Base-by-base conservation (phyloP, 2,113 vertebrate species). In the Macquaria ambigua region DNA sequence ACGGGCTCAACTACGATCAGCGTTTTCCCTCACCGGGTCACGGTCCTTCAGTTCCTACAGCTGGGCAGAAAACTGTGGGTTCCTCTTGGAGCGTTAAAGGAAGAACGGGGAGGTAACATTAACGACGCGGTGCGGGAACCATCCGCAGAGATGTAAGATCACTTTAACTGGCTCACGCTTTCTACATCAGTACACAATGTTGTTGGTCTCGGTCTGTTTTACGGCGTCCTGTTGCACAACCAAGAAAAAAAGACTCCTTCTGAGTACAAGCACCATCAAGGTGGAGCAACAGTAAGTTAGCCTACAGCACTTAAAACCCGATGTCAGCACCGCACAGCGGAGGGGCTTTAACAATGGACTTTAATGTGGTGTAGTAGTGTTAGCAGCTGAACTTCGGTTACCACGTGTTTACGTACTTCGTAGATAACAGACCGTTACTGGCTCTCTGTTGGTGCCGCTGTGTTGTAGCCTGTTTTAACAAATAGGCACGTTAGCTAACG, bases 1-100 rank as follows among this genome's bases (percentile, higher is more conserved):
- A 21, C 20, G 73, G 28, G 53, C 74, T 46, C 14, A 12, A 5
- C 72, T 15, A 4, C 79, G 52, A 63, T 86, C 70, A 73, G 89
- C 77, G 58, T 53, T 83, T 87, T 62, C 55, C 23, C 46, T 28
- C 37, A 31, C 67, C 46, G 28, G 66, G 34, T 55, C 82, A 83
- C 64, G 59, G 72, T 72, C 46, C 55, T 21, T 21, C 23, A 31
- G 28, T 31, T 31, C 28, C 28, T 31, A 50, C 34, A 37, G 21
- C 1, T 8, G 6, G 10, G 6, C 10, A 4, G 39, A 14, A 55
- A 43, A 34, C 3, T 10, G 46, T 10, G 31, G n/a, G 11, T 31
- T 16, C 16, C 12, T 15, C 11, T 0, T 20, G 0, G 28, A 28
- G 25, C 28, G 1, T 6, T 21, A 3, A 53, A 41, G 39, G 68